Base-by-base conservation (phyloP, 2,113 vertebrate species). In the Caloenas nicobarica region DNA sequence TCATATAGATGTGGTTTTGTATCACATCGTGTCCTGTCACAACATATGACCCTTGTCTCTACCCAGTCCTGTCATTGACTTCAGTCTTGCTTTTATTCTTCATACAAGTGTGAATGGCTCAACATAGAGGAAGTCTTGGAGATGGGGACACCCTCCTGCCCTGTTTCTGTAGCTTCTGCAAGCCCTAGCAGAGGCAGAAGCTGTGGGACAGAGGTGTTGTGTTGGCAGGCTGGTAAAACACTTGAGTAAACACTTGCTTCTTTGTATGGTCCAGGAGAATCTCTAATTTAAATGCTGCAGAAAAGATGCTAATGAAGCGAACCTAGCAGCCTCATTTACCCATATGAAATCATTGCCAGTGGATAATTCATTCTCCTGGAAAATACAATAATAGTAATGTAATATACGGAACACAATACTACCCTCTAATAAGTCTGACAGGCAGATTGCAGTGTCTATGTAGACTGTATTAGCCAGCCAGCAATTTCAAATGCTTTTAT, bases 371-470 rank as follows among this genome's bases (percentile, higher is more conserved):
- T 89, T 94, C 93, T 96, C 50, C 88, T 93, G 93, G 88, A 93
- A 94, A 92, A 95, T 86, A 87, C 84, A 88, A 29, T 92, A 94
- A 88, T 85, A 82, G 82, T 91, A 84, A 94, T 94, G 86, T 93
- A 92, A 76, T 84, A 88, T 48, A 73, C 69, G 79, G 82, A 91
- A 44, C 51, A 92, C 64, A 91, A n/a, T 86, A 16, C 50, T 89
- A 83, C 72, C 61, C 82, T 88, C 87, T 91, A 93, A 91, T 94
- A 93, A 88, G 86, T 72, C 95, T 94, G 96, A 82, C 81, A 86
- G 89, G 66, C 83, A 92, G 86, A 80, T 87, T 92, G 88, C 53
- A 76, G 83, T 79, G 83, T 92, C 81, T 92, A 40, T 81, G 93
- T 96, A 92, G 70, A 64, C 83, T 73, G 38, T 77, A 84, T 93